Evolutionary conservation across 2,888 invertebrate species (phyloP).

Genomic region (Rhamphomyia laevipes): DNA sequence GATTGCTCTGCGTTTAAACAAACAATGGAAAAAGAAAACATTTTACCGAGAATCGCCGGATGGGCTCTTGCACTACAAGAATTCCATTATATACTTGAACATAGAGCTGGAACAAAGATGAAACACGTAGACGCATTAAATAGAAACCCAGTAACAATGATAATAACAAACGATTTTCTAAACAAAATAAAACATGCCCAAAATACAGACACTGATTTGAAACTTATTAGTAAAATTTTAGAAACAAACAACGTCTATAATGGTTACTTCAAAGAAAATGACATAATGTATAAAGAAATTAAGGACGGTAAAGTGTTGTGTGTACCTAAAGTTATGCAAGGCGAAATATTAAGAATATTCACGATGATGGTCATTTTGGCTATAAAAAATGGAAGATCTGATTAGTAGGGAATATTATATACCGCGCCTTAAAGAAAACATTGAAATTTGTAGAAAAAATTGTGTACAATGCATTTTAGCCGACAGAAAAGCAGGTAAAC

Average conservation of each 20-base stretch:
- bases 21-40: conserved; percentile 7
- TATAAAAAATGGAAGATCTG: background rate
- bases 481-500: conserved; percentile 21
- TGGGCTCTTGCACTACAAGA: conserved; percentile 5
- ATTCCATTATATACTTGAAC: conserved; percentile 13
- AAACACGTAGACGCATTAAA: conserved; percentile 15
- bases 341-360: background rate
- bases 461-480: conserved; percentile 14
- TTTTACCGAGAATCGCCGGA: conserved; percentile 2
- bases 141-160: conserved; percentile 6
- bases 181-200: background rate
- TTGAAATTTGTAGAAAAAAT: background rate
- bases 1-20: conserved; percentile 3
- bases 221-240: background rate
- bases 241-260: background rate
- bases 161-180: background rate
- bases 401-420: background rate
- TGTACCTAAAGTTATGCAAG: conserved; percentile 3
- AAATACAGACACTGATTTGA: background rate
- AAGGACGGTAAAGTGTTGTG: conserved; percentile 7
- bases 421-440: background rate
- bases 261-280: background rate
- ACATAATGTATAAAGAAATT: background rate
- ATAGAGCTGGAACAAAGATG: conserved; percentile 13
- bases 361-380: background rate